Conservation (phyloP, 2,888 invertebrate genomes). For the Apodemia arnacis region DNA sequence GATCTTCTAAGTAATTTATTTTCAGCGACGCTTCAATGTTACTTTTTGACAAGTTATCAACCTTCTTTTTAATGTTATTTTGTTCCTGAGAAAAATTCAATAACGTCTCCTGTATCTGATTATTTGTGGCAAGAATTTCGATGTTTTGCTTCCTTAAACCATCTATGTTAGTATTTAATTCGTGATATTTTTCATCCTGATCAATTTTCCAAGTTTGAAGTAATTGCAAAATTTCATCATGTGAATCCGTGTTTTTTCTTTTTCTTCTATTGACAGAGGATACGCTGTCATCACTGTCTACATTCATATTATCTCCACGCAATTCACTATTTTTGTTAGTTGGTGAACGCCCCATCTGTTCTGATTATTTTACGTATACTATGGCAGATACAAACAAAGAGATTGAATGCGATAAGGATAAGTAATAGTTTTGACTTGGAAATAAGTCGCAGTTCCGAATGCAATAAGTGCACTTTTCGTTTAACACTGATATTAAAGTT, state of each 20-base stretch:
- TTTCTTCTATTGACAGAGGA: background rate
- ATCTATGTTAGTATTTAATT: background rate
- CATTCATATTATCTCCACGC: background rate
- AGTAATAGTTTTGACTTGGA: slow-evolving; percentile 74
- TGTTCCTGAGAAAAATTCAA: background rate
- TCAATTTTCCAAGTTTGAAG: background rate
- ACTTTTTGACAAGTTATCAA: background rate
- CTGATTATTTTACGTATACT: background rate
- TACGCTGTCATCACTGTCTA: background rate
- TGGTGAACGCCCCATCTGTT: background rate
- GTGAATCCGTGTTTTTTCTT: background rate
- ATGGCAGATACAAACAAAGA: background rate
- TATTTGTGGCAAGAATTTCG: background rate
- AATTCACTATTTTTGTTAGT: background rate
- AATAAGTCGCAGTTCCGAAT: too few species aligned
- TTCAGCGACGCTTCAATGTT: background rate
- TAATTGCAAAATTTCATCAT: background rate
- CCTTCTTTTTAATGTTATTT: background rate
- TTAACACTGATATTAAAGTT: too few species aligned
- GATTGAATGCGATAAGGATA: slow-evolving; percentile 1
- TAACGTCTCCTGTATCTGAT: background rate
- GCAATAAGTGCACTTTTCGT: too few species aligned
- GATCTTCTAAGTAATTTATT: background rate
- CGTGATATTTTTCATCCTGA: background rate
- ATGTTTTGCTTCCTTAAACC: background rate